Evolutionary conservation across 2,888 invertebrate species (phyloP).

Genomic region (Habroteleia sp.): DNA sequence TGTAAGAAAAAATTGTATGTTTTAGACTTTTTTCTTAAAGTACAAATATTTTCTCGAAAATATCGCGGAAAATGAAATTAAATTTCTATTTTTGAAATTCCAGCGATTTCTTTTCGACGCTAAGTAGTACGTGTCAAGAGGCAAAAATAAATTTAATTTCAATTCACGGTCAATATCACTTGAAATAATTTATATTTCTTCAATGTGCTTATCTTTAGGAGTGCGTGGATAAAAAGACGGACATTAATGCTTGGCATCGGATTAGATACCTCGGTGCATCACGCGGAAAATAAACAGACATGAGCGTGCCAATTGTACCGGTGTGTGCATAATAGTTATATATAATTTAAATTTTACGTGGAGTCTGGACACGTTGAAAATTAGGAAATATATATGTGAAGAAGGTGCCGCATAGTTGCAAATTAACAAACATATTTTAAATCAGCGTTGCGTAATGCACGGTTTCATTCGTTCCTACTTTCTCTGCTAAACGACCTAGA

Average conservation of each 20-base stretch:
- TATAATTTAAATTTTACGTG: conserved; percentile 1
- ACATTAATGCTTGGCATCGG: conserved; percentile 11
- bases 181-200: conserved; percentile 28
- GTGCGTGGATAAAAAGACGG: conserved; percentile 13
- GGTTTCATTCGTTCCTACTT: conserved; percentile 7
- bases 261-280: conserved; percentile 27
- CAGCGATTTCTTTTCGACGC: conserved; percentile 12
- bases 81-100: conserved; percentile 30
- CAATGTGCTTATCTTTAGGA: conserved; percentile 8
- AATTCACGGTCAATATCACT: conserved; percentile 54
- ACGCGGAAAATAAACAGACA: conserved; percentile 36
- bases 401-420: conserved; percentile 4
- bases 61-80: conserved; percentile 10
- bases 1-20: no score
- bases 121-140: conserved; percentile 44
- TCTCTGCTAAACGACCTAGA: conserved; percentile 13
- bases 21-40: no score
- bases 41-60: not conserved
- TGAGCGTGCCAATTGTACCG: conserved; percentile 2
- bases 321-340: conserved; percentile 6
- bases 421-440: conserved; percentile 15
- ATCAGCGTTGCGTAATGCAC: conserved; percentile 15
- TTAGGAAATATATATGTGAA: conserved; percentile 14
- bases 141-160: conserved; percentile 34
- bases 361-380: not conserved